Percentiles rank a stretch among this genome's conserved stretches.
These are phyloP conservation scores for Decapterus maruadsi DNA, from an alignment of 2,797 vertebrate species.

Conservation along the genomic window DNA sequence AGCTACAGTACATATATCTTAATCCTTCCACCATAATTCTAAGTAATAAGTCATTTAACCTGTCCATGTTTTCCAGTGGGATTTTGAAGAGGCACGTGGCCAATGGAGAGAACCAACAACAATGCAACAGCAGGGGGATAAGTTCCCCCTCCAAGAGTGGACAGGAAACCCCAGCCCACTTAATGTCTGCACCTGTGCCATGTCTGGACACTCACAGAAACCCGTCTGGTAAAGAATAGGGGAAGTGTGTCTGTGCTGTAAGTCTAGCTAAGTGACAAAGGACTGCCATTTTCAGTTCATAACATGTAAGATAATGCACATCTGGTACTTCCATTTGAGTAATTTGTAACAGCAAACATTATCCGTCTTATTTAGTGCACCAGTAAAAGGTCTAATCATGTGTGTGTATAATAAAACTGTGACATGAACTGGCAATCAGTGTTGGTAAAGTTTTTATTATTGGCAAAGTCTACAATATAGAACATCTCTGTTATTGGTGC, in stretches of 20 bases:
- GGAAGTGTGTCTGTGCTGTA: conserved; percentile 12
- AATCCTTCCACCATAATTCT: conserved; percentile 4
- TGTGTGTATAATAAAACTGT: not conserved
- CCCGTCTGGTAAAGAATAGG: conserved; percentile 13
- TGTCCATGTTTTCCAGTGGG: conserved; percentile 81
- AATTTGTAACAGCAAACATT: conserved; percentile 63
- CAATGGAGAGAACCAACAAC: conserved; percentile 68
- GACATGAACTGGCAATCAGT: not conserved
- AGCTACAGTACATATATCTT: not conserved
- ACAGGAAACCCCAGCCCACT: conserved; percentile 52
- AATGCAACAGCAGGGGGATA: conserved; percentile 50
- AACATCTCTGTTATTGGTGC: no score
- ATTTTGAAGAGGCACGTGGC: conserved; percentile 81
- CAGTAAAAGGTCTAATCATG: conserved; percentile 9
- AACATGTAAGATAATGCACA: not conserved
- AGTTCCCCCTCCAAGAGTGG: conserved; percentile 72
- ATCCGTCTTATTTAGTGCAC: conserved; percentile 30
- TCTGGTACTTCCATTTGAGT: conserved; percentile 15
- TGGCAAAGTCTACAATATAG: no score
- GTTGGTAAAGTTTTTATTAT: conserved; percentile 11
- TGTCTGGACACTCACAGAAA: conserved; percentile 44
- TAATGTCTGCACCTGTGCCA: conserved; percentile 45
- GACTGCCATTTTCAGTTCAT: not conserved
- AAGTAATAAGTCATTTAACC: not conserved
- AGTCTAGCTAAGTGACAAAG: conserved; percentile 27